phyloP scores from a whole-genome alignment of 2,797 vertebrate genomes.

The Ceyx erithaca region DNA sequence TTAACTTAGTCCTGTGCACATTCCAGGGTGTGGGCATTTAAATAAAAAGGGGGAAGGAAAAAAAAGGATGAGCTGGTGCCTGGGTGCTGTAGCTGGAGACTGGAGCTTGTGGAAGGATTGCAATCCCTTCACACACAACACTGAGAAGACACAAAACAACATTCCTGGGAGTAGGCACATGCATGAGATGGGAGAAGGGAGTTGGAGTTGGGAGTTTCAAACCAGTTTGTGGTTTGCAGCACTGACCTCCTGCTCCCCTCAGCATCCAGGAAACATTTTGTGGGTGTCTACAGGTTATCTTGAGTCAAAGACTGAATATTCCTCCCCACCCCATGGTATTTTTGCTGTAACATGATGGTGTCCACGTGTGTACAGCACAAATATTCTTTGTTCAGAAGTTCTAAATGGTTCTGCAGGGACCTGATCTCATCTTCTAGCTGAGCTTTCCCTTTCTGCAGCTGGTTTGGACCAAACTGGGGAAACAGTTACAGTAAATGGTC shows the following conservation, averaged over 20 bases:
- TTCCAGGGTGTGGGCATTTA: background rate
- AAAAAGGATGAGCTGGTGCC: background rate
- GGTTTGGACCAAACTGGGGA: background rate
- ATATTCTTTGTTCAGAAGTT: background rate
- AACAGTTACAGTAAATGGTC: background rate
- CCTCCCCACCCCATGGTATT: background rate
- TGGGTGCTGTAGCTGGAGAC: background rate
- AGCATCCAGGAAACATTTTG: background rate
- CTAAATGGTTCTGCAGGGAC: constrained; percentile 6
- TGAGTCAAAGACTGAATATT: background rate
- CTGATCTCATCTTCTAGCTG: background rate
- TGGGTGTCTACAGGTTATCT: background rate
- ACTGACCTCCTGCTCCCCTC: background rate
- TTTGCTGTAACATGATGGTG: background rate
- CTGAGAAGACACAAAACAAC: background rate
- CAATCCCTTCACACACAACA: background rate
- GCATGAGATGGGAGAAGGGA: background rate
- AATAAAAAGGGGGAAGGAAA: background rate
- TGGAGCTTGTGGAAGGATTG: background rate
- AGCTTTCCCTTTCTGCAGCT: constrained; percentile 38
- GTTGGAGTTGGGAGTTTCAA: background rate
- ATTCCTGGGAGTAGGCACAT: accelerated
- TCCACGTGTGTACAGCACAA: background rate
- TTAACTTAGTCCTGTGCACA: background rate
- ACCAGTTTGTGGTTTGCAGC: background rate